A percentile compares a stretch with the other conserved stretches of the same genome.
Conservation (phyloP, 2,113 vertebrate genomes). For the Thunnus thynnus region DNA sequence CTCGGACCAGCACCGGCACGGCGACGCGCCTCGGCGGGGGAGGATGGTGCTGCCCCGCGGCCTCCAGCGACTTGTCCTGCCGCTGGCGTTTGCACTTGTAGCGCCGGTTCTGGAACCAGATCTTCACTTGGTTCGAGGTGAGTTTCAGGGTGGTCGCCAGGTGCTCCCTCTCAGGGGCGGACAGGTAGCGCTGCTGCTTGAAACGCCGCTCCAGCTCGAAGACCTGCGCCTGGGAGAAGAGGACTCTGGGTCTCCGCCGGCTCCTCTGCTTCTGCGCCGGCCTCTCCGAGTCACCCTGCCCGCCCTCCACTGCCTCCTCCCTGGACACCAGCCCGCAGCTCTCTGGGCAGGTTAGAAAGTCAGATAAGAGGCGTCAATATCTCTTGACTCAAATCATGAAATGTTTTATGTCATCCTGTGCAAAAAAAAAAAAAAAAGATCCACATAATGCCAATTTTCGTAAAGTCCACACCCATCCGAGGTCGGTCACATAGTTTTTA, state of each 20-base stretch:
- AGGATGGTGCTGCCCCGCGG: conserved; percentile 85
- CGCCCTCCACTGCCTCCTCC: conserved; percentile 82
- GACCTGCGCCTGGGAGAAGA: conserved; percentile 96
- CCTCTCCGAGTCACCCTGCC: conserved; percentile 84
- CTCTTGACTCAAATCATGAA: neutral
- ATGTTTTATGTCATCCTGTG: neutral
- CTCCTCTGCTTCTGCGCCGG: conserved; percentile 88
- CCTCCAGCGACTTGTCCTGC: conserved; percentile 93
- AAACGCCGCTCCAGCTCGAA: conserved; percentile 96
- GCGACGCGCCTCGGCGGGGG: conserved; percentile 89
- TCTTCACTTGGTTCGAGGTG: conserved; percentile 96
- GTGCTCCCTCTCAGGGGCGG: conserved; percentile 94
- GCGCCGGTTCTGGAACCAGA: conserved; percentile 97
- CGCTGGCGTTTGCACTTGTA: conserved; percentile 97
- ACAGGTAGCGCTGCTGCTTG: conserved; percentile 97
- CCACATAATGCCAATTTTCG: no score
- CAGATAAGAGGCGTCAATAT: neutral
- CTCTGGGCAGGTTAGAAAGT: conserved; percentile 75
- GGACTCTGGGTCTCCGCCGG: conserved; percentile 92
- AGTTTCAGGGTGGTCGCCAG: conserved; percentile 93
- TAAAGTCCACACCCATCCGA: neutral
- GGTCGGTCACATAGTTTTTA: neutral
- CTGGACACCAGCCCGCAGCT: conserved; percentile 85
- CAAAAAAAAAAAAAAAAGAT: neutral
- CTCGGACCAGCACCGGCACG: conserved; percentile 93